Percentiles rank a stretch among this genome's conserved stretches.
phyloP scores from a whole-genome alignment of 1,140 invertebrate species.

The Bombus breviceps region DNA sequence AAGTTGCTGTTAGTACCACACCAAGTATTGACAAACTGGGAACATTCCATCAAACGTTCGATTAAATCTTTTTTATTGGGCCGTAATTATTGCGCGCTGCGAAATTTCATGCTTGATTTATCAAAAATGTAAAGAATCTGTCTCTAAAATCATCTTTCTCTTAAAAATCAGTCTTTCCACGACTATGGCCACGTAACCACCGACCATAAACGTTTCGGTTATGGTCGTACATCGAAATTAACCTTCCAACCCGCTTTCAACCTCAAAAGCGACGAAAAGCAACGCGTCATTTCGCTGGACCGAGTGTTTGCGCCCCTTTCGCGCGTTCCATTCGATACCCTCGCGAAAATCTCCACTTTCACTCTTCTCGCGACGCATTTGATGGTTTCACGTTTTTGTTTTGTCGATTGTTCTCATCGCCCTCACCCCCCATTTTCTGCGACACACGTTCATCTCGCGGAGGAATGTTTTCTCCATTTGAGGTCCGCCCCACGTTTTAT shows the following conservation, averaged over 20 bases:
- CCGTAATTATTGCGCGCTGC: neutral
- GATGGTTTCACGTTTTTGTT: conserved; percentile 2
- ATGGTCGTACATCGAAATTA: neutral
- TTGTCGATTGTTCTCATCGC: conserved; percentile 17
- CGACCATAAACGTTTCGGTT: neutral
- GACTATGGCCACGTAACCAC: too few relatives aligned
- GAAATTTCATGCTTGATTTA: neutral
- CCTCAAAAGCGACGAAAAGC: conserved; percentile 28
- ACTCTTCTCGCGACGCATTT: neutral
- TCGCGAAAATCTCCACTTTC: conserved; percentile 12
- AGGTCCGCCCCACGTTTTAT: too few relatives aligned
- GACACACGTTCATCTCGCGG: neutral
- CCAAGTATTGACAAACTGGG: neutral
- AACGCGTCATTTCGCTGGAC: conserved; percentile 55
- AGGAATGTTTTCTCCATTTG: conserved; percentile 1
- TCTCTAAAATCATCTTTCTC: too few relatives aligned
- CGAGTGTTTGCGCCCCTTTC: conserved; percentile 49
- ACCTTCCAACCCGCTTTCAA: neutral
- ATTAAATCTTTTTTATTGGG: neutral
- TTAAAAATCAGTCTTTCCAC: neutral
- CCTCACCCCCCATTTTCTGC: neutral
- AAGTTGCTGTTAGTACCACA: neutral
- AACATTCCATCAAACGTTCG: neutral
- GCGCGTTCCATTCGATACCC: conserved; percentile 58
- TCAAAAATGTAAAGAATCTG: neutral